Evolutionary conservation across 2,888 invertebrate genomes (phyloP).

Genomic region (Zele albiditarsus): DNA sequence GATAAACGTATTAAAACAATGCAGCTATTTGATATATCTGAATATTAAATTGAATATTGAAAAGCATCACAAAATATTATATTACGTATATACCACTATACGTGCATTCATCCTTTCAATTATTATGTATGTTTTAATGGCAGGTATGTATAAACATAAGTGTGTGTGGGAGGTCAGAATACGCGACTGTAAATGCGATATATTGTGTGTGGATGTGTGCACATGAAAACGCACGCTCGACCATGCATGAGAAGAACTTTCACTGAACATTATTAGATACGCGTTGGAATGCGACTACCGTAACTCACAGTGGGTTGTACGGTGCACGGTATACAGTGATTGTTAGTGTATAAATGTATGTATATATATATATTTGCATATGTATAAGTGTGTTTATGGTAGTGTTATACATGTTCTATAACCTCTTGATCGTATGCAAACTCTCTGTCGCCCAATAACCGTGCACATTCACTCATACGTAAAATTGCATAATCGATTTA

Average conservation of each 20-base stretch:
- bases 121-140: constrained; percentile 5
- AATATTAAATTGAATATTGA: too few species aligned
- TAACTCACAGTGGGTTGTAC: constrained; percentile 54
- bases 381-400: constrained; percentile 3
- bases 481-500: constrained; percentile 54
- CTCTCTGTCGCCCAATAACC: constrained; percentile 15
- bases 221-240: constrained; percentile 57
- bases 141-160: not conserved
- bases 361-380: constrained; percentile 21
- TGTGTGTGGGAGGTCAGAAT: constrained; percentile 6
- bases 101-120: constrained; percentile 25
- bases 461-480: not conserved
- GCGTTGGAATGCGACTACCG: constrained; percentile 71
- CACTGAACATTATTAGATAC: constrained; percentile 71
- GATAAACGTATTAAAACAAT: too few species aligned
- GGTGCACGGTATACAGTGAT: constrained; percentile 38
- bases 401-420: constrained; percentile 32
- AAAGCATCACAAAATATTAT: too few species aligned
- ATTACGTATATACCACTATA: not conserved
- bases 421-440: constrained; percentile 14
- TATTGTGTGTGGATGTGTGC: constrained; percentile 30
- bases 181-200: not conserved
- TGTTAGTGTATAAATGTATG: constrained; percentile 28
- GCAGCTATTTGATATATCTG: too few species aligned
- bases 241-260: constrained; percentile 67